Conservation (phyloP, 2,797 vertebrate genomes). For the Sebastes wilsoni region DNA sequence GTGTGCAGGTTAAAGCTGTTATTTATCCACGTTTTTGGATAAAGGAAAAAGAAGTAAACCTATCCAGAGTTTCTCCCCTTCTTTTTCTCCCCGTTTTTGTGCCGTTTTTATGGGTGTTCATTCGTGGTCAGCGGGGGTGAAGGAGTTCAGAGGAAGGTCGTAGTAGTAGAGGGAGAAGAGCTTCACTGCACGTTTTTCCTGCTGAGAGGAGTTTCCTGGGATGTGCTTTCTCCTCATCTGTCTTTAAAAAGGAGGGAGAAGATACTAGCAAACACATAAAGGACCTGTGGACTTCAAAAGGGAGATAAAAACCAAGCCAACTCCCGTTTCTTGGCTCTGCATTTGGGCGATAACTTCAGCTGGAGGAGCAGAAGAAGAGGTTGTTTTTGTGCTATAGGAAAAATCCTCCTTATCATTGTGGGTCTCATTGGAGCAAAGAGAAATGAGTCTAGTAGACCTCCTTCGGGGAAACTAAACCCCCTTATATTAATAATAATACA, state of each 20-base stretch:
- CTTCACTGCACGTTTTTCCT: slow-evolving; percentile 62
- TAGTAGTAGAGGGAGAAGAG: slow-evolving; percentile 40
- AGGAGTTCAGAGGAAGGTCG: slow-evolving; percentile 80
- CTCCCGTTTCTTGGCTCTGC: background rate
- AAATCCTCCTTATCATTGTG: background rate
- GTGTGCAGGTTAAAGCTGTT: too few relatives aligned
- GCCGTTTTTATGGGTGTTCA: slow-evolving; percentile 49
- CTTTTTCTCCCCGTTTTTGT: background rate
- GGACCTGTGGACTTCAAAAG: slow-evolving; percentile 67
- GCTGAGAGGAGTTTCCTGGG: slow-evolving; percentile 67
- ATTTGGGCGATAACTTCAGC: slow-evolving; percentile 33
- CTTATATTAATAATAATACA: background rate
- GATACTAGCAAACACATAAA: slow-evolving; percentile 24
- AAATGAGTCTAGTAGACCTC: slow-evolving; percentile 64
- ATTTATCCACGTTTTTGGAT: too few relatives aligned
- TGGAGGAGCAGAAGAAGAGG: slow-evolving; percentile 10
- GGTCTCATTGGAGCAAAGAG: slow-evolving; percentile 28
- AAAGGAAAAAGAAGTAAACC: background rate
- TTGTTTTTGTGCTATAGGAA: background rate
- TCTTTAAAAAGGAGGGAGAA: slow-evolving; percentile 8
- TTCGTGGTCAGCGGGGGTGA: slow-evolving; percentile 73
- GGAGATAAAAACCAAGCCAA: background rate
- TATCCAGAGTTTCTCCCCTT: slow-evolving; percentile 1
- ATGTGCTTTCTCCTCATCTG: too few relatives aligned
- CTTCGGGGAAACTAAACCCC: slow-evolving; percentile 46